Evolutionary conservation across 2,888 invertebrate genomes (phyloP), one percentile per base, ranked within the genome.

Genomic region (Corbicula japonica): DNA sequence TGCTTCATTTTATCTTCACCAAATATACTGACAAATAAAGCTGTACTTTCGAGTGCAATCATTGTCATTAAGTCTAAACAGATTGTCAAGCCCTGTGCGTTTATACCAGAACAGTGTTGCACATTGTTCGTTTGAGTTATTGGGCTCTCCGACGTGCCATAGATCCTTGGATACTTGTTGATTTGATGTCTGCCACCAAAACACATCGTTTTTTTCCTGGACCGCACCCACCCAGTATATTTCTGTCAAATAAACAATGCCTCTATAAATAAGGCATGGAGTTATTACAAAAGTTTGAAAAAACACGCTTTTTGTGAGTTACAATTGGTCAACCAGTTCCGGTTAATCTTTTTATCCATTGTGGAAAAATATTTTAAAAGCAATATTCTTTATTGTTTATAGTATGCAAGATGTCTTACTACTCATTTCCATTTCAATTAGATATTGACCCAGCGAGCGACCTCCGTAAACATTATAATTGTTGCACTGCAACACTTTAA

Each of bases 21-120:
- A 66, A 23, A 54, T 54, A 21, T 66, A 66, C 34, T 66, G 66
- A 38, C 66, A 66, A n/a, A 66, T 54, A n/a, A 38, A 66, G 21
- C 54, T 30, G 34, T 18, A 1, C 2, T 54, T 50, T 2, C 21
- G n/a, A 41, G 10, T 30, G 32, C 66, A 66, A 1, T n/a, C 18
- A 6, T 28, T 10, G 12, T 54, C 54, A 21, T 41, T 66, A 10
- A 66, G 8, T 1, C 26, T n/a, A 21, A 54, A 52, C 23, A 54
- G 28, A 21, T 54, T n/a, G 26, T 58, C 58, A 15, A 58, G 35
- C 8, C 21, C 35, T 1, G 1, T 6, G 23, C 58, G 5, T 2
- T 54, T 54, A 15, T 48, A 48, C 34, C 38, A 48, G 18, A 21
- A 18, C 15, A 54, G 18, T 2, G 54, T 28, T 12, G 41, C 66